Evolutionary conservation across 2,797 vertebrate species (phyloP).

Genomic region (Gallinago nigripennis): DNA sequence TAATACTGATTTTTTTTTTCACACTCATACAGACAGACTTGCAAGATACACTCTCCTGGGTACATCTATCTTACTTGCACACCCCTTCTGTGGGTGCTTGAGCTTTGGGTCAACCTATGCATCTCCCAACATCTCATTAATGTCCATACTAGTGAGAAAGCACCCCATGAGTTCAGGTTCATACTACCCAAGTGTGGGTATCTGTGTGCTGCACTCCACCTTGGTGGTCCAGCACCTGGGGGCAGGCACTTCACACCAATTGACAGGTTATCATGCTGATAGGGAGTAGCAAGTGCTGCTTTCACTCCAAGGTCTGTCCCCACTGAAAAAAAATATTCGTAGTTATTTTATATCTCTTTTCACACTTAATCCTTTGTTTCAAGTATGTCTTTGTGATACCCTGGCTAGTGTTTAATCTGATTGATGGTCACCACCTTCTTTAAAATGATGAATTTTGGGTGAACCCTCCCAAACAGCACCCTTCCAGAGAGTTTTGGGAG

Average conservation of each 20-base stretch:
- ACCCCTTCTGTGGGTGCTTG: neutral
- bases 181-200: fast-evolving
- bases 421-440: neutral
- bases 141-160: fast-evolving
- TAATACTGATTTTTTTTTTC: neutral
- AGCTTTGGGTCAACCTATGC: neutral
- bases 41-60: neutral
- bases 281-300: neutral
- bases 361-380: neutral
- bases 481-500: neutral
- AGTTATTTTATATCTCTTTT: neutral
- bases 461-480: neutral
- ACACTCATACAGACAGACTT: too few species aligned
- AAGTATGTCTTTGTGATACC: neutral
- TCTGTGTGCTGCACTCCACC: neutral
- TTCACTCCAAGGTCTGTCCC: neutral
- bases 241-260: fast-evolving
- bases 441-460: neutral
- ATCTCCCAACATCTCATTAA: neutral
- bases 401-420: neutral
- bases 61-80: neutral
- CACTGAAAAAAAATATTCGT: neutral
- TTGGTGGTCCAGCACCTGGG: neutral
- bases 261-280: fast-evolving
- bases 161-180: neutral